Evolutionary conservation across 2,888 invertebrate species (phyloP).

Genomic region (Caenorhabditis drosophilae): DNA sequence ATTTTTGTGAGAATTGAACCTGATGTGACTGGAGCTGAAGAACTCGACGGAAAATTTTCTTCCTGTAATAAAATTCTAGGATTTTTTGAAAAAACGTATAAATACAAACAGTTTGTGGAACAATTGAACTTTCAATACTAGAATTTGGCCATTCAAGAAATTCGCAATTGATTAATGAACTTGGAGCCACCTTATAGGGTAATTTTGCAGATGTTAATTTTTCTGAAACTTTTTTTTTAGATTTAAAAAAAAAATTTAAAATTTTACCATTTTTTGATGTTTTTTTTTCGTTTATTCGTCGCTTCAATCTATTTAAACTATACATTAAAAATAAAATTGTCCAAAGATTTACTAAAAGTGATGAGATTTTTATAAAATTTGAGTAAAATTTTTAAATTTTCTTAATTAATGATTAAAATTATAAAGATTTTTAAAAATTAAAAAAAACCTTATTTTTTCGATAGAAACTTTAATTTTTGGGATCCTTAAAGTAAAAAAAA

Average conservation of each 20-base stretch:
- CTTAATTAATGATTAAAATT: too few relatives aligned
- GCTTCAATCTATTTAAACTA: neutral
- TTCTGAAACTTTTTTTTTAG: constrained; percentile 7
- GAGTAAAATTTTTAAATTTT: too few relatives aligned
- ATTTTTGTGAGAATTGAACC: neutral
- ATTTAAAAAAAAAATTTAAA: neutral
- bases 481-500: too few relatives aligned
- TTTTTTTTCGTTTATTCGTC: neutral
- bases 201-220: constrained; percentile 6
- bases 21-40: neutral
- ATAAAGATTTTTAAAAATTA: too few relatives aligned
- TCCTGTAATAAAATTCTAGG: neutral
- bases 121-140: neutral
- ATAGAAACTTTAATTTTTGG: too few relatives aligned
- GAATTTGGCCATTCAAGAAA: constrained; percentile 35
- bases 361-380: too few relatives aligned
- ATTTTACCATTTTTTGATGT: neutral
- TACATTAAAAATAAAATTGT: neutral
- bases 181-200: too few relatives aligned
- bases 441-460: too few relatives aligned
- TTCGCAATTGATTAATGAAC: constrained; percentile 11
- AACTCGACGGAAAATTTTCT: neutral
- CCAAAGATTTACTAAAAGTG: too few relatives aligned
- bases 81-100: neutral
- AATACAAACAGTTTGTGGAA: too few relatives aligned